phyloP scores from a whole-genome alignment of 2,888 invertebrate genomes.

The Cryptocephalus primarius region DNA sequence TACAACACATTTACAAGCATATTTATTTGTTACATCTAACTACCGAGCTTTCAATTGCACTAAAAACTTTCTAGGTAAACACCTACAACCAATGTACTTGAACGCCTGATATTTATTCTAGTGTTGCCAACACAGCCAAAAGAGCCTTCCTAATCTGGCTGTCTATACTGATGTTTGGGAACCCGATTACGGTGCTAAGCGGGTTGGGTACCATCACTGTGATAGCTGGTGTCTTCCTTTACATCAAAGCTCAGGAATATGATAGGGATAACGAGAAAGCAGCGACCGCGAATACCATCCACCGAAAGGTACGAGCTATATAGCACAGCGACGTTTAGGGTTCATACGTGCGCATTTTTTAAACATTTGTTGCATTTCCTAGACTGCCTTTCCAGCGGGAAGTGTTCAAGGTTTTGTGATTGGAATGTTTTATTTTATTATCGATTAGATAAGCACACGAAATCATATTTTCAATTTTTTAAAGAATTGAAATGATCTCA shows the following conservation, averaged over 20 bases:
- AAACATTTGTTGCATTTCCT: not conserved
- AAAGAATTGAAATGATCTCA: no score
- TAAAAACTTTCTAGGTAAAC: no score
- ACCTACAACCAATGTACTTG: no score
- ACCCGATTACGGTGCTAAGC: slow-evolving; percentile 60
- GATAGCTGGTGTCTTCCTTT: slow-evolving; percentile 60
- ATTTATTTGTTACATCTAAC: no score
- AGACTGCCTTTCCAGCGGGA: no score
- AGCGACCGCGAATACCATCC: slow-evolving; percentile 31
- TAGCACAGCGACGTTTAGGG: slow-evolving; percentile 16
- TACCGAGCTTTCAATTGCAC: no score
- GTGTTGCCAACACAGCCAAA: slow-evolving; percentile 71
- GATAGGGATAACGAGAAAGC: slow-evolving; percentile 39
- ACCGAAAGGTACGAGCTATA: slow-evolving; percentile 35
- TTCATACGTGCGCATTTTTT: not conserved
- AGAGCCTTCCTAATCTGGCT: slow-evolving; percentile 69
- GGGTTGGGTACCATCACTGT: slow-evolving; percentile 61
- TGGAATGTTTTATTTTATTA: no score
- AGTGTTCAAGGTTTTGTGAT: no score
- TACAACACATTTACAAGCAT: no score
- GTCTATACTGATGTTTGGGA: slow-evolving; percentile 62
- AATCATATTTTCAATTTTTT: no score
- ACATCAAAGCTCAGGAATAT: slow-evolving; percentile 59
- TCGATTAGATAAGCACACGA: no score
- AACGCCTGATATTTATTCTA: slow-evolving; percentile 30